These are phyloP conservation scores for Tolypeutes matacus DNA, from an alignment of 2,797 vertebrate genomes.

Conservation along the genomic window DNA sequence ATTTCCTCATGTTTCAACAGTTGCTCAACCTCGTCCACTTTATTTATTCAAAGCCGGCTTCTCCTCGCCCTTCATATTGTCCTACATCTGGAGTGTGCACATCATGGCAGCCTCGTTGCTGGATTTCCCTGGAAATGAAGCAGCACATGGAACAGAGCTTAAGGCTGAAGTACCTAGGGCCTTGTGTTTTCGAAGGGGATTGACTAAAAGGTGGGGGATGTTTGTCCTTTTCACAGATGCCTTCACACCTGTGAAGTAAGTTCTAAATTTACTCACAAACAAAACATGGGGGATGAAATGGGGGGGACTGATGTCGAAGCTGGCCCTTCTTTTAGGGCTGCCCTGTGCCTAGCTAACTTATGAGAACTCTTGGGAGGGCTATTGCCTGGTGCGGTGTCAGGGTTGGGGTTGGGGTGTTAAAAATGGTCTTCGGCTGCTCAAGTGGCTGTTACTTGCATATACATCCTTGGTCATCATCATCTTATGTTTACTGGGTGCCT, in stretches of 20 bases:
- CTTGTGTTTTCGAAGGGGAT: constrained; percentile 2
- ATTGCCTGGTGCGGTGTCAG: not conserved
- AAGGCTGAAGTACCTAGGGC: not conserved
- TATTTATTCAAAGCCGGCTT: not conserved
- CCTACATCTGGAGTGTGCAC: not conserved
- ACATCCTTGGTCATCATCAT: not conserved
- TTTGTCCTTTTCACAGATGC: not conserved
- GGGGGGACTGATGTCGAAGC: not conserved
- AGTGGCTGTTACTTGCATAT: not conserved
- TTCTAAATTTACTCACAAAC: not conserved
- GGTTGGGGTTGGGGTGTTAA: not conserved
- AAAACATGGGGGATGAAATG: not conserved
- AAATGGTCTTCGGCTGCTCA: not conserved
- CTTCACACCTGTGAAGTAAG: not conserved
- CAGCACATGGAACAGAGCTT: not conserved
- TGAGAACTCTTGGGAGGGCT: not conserved
- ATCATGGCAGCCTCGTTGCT: not conserved
- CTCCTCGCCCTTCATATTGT: not conserved
- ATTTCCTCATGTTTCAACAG: constrained; percentile 72
- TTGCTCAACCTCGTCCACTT: not conserved
- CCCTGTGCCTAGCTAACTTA: not conserved
- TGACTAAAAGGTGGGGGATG: not conserved
- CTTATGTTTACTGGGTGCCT: not conserved
- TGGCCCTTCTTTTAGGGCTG: not conserved
- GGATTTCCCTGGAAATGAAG: not conserved